Evolutionary conservation across 2,888 invertebrate genomes (phyloP).

Genomic region (Thysanoteuthis rhombus): DNA sequence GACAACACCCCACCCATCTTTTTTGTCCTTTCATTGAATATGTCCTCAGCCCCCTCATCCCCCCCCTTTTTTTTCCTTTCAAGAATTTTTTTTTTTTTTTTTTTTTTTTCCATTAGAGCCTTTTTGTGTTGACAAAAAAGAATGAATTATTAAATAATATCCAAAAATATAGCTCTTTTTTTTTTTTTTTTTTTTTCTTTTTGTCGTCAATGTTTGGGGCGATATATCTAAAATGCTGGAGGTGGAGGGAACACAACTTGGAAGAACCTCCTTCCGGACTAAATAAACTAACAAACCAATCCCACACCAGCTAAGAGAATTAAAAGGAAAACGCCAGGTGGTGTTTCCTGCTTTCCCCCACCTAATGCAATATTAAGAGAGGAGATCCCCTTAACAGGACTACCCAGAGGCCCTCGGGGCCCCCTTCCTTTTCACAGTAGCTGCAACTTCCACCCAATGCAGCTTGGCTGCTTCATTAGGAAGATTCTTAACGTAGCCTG

Average conservation of each 20-base stretch:
- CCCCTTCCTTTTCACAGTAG: not conserved
- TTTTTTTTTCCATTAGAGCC: not conserved
- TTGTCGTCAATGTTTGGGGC: too few relatives aligned
- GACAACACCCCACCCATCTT: not conserved
- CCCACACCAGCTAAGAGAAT: too few relatives aligned
- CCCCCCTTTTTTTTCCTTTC: not conserved
- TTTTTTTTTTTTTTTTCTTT: not conserved
- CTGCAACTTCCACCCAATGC: too few relatives aligned
- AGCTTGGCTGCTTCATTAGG: too few relatives aligned
- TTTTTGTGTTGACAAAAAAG: not conserved
- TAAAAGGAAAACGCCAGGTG: too few relatives aligned
- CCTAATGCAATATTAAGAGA: not conserved
- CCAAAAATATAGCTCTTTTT: not conserved
- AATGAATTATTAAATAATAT: not conserved
- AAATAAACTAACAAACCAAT: too few relatives aligned
- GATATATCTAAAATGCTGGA: too few relatives aligned
- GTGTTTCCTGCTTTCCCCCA: not conserved
- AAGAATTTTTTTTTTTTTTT: not conserved
- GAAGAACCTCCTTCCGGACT: not conserved
- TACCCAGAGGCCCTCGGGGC: too few relatives aligned
- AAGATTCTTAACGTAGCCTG: too few relatives aligned
- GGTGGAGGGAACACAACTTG: not conserved
- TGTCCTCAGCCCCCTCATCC: too few relatives aligned
- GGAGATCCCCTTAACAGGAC: too few relatives aligned
- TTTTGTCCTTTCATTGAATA: not conserved